Percentiles rank a stretch among this genome's conserved stretches.
Evolutionary conservation across 1,140 invertebrate species (phyloP).

Genomic region (Philaenus spumarius): DNA sequence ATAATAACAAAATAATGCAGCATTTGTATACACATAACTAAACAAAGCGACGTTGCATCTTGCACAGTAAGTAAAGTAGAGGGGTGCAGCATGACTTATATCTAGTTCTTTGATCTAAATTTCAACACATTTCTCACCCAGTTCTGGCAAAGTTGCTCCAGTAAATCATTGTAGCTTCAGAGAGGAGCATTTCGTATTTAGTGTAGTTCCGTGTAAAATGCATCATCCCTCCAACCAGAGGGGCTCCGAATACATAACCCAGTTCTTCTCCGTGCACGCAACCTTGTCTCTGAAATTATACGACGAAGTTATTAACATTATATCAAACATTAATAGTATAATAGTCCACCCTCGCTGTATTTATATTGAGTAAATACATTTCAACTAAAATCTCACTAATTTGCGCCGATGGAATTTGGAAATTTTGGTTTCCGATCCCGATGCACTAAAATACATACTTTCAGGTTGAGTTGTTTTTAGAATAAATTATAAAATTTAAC

Average conservation of each 20-base stretch:
- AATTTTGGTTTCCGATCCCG: not conserved
- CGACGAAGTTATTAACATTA: slow-evolving; percentile 2
- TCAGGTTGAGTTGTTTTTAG: too few relatives aligned
- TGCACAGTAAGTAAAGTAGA: too few relatives aligned
- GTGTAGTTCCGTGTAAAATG: slow-evolving; percentile 81
- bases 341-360: not conserved
- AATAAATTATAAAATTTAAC: too few relatives aligned
- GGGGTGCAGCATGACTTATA: too few relatives aligned
- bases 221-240: slow-evolving; percentile 68
- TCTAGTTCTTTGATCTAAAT: too few relatives aligned
- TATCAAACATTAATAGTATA: not conserved
- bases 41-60: too few relatives aligned
- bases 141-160: slow-evolving; percentile 95
- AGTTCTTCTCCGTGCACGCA: slow-evolving; percentile 90
- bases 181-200: slow-evolving; percentile 77
- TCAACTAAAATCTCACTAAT: not conserved
- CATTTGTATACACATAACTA: too few relatives aligned
- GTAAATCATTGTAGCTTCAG: slow-evolving; percentile 89
- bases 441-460: too few relatives aligned
- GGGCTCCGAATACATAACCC: slow-evolving; percentile 82
- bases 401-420: not conserved
- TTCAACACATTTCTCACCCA: too few relatives aligned
- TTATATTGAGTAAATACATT: not conserved
- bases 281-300: slow-evolving; percentile 58
- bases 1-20: too few relatives aligned